Conservation (phyloP, 2,797 vertebrate genomes). For the Rhinichthys osculus region DNA sequence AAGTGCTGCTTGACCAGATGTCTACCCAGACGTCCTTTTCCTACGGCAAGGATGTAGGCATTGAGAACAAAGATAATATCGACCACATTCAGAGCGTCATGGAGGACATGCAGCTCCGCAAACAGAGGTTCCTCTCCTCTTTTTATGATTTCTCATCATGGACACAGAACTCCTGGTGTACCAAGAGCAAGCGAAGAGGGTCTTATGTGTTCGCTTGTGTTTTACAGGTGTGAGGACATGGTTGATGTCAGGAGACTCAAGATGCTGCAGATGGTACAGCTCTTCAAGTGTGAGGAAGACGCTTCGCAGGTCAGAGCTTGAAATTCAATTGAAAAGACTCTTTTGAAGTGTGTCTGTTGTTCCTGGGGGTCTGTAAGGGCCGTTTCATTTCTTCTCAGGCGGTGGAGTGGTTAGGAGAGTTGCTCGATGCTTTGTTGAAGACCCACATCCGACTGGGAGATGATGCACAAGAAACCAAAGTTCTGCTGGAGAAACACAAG, state of each 20-base stretch:
- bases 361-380: background rate
- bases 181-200: background rate
- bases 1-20: slow-evolving; percentile 92
- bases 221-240: slow-evolving; percentile 97
- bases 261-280: slow-evolving; percentile 99
- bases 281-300: slow-evolving; percentile 99
- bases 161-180: no score
- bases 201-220: slow-evolving; percentile 21
- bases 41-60: slow-evolving; percentile 87
- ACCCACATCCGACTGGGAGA: slow-evolving; percentile 93
- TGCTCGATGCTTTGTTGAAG: slow-evolving; percentile 94
- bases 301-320: slow-evolving; percentile 87
- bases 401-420: slow-evolving; percentile 95
- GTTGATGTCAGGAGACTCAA: slow-evolving; percentile 96
- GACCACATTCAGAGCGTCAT: slow-evolving; percentile 95
- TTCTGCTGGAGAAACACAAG: slow-evolving; percentile 95
- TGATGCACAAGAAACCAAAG: slow-evolving; percentile 92
- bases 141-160: slow-evolving; percentile 50
- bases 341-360: background rate
- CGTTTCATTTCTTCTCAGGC: slow-evolving; percentile 75
- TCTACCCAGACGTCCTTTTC: slow-evolving; percentile 90
- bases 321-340: background rate
- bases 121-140: slow-evolving; percentile 83
- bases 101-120: slow-evolving; percentile 99
- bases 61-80: slow-evolving; percentile 92